Evolutionary conservation across 2,113 vertebrate species (phyloP).

Genomic region (Pachycephala philippinensis): DNA sequence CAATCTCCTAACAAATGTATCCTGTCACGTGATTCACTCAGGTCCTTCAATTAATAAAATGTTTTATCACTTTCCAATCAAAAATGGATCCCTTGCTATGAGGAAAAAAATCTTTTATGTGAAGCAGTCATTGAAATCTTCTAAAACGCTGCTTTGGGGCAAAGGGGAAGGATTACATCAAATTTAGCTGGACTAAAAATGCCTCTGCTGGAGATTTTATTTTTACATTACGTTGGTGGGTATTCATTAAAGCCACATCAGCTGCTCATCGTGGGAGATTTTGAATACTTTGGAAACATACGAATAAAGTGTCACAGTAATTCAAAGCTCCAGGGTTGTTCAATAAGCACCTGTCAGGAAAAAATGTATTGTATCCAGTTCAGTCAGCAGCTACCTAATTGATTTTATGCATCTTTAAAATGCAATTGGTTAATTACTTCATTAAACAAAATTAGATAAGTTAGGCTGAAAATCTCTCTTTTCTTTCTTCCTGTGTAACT

Average conservation of each 20-base stretch:
- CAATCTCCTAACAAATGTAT: not conserved
- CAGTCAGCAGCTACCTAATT: not conserved
- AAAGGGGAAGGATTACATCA: not conserved
- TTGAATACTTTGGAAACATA: not conserved
- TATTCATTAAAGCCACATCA: conserved; percentile 43
- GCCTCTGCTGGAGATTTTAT: conserved; percentile 22
- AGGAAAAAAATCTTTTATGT: not conserved
- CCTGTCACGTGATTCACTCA: not conserved
- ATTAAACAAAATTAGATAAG: not conserved
- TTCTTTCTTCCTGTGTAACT: not conserved
- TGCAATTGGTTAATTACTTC: not conserved
- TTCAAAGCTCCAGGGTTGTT: not conserved
- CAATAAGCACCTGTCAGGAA: conserved; percentile 32
- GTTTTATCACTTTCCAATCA: not conserved
- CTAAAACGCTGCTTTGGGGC: not conserved
- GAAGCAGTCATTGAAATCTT: not conserved
- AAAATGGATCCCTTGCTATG: not conserved
- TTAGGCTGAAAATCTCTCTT: not conserved
- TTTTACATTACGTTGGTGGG: conserved; percentile 46
- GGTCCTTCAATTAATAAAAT: not conserved
- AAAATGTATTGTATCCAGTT: not conserved
- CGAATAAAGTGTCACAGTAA: not conserved
- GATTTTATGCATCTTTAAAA: not conserved
- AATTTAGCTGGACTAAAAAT: conserved; percentile 24
- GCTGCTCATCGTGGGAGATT: conserved; percentile 47